Evolutionary conservation across 53 echinoderm and acorn worm species (phyloP), one percentile per base, ranked within the genome.

Genomic region (Patiria pectinifera): DNA sequence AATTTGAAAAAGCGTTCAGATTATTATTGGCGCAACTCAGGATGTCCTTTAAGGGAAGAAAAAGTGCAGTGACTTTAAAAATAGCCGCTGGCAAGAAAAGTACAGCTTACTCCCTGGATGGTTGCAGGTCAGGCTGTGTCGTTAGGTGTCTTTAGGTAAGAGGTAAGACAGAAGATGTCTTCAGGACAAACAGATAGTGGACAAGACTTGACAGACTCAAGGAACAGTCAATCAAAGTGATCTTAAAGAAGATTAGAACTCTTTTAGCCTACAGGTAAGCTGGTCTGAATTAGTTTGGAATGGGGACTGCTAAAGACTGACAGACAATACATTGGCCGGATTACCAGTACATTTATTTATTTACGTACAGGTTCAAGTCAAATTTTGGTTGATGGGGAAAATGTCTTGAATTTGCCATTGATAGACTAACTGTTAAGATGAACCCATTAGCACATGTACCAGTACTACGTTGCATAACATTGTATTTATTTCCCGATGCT

Each of bases 61-160:
- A 85, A 86, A 87, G 87, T 87, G 78, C 87, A 78, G 59, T 87
- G 87, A 78, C 87, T 61, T 87, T 78, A 23, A 21, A 53, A 60
- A 82, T 11, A 58, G 21, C 22, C 21, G 4, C 18, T 22, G 82
- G 59, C 53, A 5, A 15, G 53, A 48, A 48, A 58, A 58, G 82
- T 82, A 58, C 82, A 82, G 59, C 53, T 58, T 82, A 53, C 82
- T 25, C 24, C 82, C 22, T 19, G 2, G 82, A 82, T 14, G 13
- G 82, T 9, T 46, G 6, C 58, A 24, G 79, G 79, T 8, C 47
- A 45, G 15, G 35, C 4, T 78, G 53, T 53, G 53, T 53, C 46
- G 26, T 78, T 46, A 45, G 11, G 24, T 46, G 46, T 45, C 46
- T 13, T 78, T 24, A 12, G 14, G 16, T 78, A 45, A 45, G 53